Base-by-base conservation (phyloP, 2,113 vertebrate species). In the Grantiella picta region DNA sequence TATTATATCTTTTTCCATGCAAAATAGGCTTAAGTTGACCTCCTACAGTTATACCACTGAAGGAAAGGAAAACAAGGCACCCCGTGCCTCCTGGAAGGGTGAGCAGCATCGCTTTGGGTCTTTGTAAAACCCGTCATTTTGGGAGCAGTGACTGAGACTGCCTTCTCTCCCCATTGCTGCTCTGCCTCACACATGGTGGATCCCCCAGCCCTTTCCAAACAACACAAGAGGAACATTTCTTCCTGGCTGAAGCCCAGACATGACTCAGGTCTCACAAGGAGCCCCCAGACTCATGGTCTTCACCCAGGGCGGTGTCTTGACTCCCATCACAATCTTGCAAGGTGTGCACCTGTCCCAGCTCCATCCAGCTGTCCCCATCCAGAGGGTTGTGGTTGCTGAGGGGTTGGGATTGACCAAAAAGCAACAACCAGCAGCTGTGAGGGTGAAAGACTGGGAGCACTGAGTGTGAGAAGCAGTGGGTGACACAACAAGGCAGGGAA, bases 381-480 rank as follows among this genome's bases (percentile, higher is more conserved):
- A 12, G 17, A 80, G 66, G 35, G 15, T 15, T 65, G 23, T 40
- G 72, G 15, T 8, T 83, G 38, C 29, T 4, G 1, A 16, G 35
- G 13, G n/a, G 8, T 9, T 72, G 27, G 68, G 45, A 33, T 11
- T 59, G 72, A 63, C 36, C 35, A 15, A 77, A 82, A 42, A 9
- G 4, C 40, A 19, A 2, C 12, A 40, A 11, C 13, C 7, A 6
- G 63, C 63, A 33, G 31, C 22, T 59, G 8, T 25, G 56, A 65
- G 40, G 38, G 54, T 47, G 3, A 11, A 38, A 22, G 23, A 19
- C 23, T 22, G 64, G 49, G 63, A 66, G 35, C 45, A 44, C 6
- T 0, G 6, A 47, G n/a, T 0, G 0, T 3, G 8, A 53, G 29
- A 29, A 65, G 50, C 0, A 2, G 72, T 7, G 15, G 35, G 53